Conservation (phyloP, 2,797 vertebrate species). For the Lacerta agilis region DNA sequence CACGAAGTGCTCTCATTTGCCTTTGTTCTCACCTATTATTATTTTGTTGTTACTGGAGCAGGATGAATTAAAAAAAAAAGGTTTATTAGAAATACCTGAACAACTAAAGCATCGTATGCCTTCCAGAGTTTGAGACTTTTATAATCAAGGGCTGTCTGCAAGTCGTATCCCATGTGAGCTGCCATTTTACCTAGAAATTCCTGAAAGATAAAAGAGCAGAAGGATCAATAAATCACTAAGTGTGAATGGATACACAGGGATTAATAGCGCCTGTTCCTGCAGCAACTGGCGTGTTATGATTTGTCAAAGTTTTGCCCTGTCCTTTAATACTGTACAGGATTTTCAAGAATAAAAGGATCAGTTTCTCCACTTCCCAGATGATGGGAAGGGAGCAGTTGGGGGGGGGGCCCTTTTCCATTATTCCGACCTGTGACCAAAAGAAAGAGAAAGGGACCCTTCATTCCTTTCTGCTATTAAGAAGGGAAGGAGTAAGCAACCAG, state of each 20-base stretch:
- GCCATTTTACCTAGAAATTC: conserved; percentile 76
- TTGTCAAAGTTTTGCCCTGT: background rate
- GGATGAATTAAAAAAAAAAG: background rate
- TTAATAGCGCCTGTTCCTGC: background rate
- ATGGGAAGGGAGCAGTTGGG: too few species aligned
- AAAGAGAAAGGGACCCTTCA: too few species aligned
- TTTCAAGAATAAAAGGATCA: too few species aligned
- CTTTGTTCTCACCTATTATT: background rate
- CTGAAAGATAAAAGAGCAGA: conserved; percentile 70
- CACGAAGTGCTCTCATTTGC: background rate
- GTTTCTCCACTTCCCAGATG: too few species aligned
- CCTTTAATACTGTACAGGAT: background rate
- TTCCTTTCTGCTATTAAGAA: too few species aligned
- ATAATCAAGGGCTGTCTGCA: conserved; percentile 72
- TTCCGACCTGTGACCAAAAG: too few species aligned
- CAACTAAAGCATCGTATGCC: conserved; percentile 78
- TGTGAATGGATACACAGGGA: background rate
- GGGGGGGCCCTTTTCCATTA: too few species aligned
- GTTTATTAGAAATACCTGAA: conserved; percentile 74
- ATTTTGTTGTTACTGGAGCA: background rate
- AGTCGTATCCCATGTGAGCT: conserved; percentile 76
- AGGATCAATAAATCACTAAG: background rate
- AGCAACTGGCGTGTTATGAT: background rate
- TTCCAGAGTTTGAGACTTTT: conserved; percentile 73
- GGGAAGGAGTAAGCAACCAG: too few species aligned